A percentile compares a stretch with the other conserved stretches of the same genome.
Evolutionary conservation across 2,113 vertebrate genomes (phyloP).

Genomic region (Mobula birostris): DNA sequence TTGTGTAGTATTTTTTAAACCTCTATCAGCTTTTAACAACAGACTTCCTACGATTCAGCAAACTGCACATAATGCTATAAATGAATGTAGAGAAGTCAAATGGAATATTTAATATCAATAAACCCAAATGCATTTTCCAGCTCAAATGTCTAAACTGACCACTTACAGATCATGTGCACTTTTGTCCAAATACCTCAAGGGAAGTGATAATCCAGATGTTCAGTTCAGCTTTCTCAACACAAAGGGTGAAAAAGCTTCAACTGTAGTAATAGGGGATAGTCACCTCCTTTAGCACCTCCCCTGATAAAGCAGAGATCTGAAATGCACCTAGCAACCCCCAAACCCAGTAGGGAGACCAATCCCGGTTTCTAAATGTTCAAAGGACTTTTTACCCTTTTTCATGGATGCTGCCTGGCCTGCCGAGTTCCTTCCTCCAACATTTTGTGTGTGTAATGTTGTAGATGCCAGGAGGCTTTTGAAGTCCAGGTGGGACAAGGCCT

Average conservation of each 20-base stretch:
- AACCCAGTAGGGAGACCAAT: not conserved
- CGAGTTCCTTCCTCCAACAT: no score
- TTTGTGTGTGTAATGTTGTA: no score
- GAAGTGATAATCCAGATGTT: not conserved
- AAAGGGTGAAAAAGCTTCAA: not conserved
- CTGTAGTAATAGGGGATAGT: not conserved
- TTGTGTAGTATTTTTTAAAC: not conserved
- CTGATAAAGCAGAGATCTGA: not conserved
- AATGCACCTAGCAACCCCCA: not conserved
- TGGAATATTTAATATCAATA: not conserved
- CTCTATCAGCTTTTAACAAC: not conserved
- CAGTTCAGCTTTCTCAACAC: not conserved
- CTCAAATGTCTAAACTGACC: not conserved
- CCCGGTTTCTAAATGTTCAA: no score
- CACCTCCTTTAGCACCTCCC: not conserved
- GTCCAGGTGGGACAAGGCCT: no score
- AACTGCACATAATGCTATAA: not conserved
- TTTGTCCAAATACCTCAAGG: not conserved
- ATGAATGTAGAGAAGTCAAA: not conserved
- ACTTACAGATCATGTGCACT: not conserved
- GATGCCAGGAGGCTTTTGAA: not conserved
- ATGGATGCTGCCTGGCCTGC: no score
- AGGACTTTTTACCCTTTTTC: no score
- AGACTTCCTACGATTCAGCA: not conserved
- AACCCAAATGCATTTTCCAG: not conserved